Evolutionary conservation across 2,797 vertebrate species (phyloP).

Genomic region (Sebastes variabilis): DNA sequence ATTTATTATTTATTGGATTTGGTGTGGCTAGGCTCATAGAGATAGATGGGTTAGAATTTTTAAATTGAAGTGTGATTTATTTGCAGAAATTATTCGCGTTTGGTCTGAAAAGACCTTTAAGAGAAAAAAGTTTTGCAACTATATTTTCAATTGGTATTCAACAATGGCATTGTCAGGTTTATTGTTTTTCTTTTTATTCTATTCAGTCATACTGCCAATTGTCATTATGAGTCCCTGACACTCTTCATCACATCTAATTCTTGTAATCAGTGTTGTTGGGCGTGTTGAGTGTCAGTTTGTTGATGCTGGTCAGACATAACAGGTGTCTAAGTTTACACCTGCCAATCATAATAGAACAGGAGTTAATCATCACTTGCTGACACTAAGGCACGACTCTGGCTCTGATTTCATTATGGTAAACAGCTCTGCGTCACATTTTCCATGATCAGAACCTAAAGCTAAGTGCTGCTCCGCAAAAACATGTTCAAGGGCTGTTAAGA

Average conservation of each 20-base stretch:
- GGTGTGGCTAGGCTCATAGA: no score
- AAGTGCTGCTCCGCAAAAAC: neutral
- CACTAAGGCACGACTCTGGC: constrained; percentile 9
- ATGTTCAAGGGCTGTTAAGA: neutral
- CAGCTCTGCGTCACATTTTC: neutral
- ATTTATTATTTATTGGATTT: no score
- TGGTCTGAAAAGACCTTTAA: no score
- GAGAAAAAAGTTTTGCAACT: neutral
- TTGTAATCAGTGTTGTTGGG: constrained; percentile 13
- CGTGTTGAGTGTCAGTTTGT: neutral
- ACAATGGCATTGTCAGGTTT: neutral
- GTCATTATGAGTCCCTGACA: constrained; percentile 27
- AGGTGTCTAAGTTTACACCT: constrained; percentile 40
- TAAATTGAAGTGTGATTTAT: no score
- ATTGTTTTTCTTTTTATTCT: constrained; percentile 3
- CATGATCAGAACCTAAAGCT: neutral
- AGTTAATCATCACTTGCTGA: constrained; percentile 33
- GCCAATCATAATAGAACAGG: constrained; percentile 39
- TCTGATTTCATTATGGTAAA: constrained; percentile 37
- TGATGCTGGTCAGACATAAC: neutral
- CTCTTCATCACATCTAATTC: constrained; percentile 28
- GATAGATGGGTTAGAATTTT: no score
- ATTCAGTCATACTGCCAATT: constrained; percentile 1
- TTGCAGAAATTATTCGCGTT: no score
- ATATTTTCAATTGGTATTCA: neutral